phyloP scores from a whole-genome alignment of 2,888 invertebrate species.

The Pristionchus maxplancki region DNA sequence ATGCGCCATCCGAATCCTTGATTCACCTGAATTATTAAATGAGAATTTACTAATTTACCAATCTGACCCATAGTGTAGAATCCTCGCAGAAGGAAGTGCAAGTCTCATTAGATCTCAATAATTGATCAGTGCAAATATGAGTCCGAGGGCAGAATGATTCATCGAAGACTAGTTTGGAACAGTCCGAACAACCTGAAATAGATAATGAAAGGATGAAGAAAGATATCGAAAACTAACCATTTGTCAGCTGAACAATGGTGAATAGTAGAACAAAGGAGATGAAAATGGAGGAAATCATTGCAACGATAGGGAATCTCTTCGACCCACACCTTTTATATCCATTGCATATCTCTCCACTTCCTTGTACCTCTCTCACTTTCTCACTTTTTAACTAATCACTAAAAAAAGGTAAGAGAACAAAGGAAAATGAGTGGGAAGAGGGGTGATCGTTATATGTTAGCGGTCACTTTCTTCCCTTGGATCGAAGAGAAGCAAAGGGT shows the following conservation, averaged over 20 bases:
- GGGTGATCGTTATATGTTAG: not conserved
- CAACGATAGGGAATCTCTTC: not conserved
- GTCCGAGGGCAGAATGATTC: constrained; percentile 4
- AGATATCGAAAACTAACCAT: not conserved
- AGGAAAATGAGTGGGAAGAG: not conserved
- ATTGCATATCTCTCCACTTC: not conserved
- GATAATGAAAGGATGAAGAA: too few species aligned
- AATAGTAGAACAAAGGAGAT: not conserved
- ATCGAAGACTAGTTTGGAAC: constrained; percentile 1
- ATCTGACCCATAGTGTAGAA: not conserved
- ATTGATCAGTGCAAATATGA: constrained; percentile 32
- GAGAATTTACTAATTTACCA: too few species aligned
- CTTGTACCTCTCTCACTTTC: not conserved
- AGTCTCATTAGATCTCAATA: not conserved
- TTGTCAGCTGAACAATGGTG: not conserved
- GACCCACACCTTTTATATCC: not conserved
- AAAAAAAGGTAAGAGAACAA: not conserved
- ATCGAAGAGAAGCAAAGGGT: not conserved
- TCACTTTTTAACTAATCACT: not conserved
- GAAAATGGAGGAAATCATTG: not conserved
- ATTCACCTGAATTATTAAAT: not conserved
- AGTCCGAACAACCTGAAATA: constrained; percentile 14
- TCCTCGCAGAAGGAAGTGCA: not conserved
- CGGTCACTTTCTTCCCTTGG: not conserved
- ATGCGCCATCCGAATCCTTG: not conserved